A percentile compares a stretch with the other conserved stretches of the same genome.
Evolutionary conservation across 1,140 invertebrate genomes (phyloP).

Genomic region (Riptortus pedestris): DNA sequence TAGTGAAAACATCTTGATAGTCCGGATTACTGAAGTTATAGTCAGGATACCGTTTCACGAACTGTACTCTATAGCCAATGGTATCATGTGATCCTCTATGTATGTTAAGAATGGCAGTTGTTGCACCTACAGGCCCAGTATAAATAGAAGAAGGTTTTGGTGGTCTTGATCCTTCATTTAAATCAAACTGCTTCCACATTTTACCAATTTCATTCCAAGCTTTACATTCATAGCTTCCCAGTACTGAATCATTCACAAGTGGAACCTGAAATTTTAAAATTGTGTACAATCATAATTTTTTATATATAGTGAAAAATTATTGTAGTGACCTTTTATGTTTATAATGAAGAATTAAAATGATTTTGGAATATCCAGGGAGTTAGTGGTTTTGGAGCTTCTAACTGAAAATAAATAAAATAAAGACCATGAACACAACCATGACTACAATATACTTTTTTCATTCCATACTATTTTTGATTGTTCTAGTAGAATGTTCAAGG

Average conservation of each 20-base stretch:
- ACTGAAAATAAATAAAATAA: no score
- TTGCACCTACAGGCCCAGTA: background rate
- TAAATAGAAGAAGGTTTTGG: background rate
- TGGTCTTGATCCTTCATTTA: slow-evolving; percentile 20
- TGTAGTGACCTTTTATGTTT: no score
- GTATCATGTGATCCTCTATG: slow-evolving; percentile 4
- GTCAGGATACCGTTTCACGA: background rate
- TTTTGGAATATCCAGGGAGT: no score
- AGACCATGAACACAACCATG: no score
- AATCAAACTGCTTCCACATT: slow-evolving; percentile 8
- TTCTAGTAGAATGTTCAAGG: no score
- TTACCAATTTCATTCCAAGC: slow-evolving; percentile 12
- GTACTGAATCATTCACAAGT: slow-evolving; percentile 3
- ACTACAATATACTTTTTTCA: no score
- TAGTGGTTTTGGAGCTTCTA: no score
- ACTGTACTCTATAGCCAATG: slow-evolving; percentile 21
- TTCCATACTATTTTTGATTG: no score
- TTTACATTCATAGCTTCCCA: slow-evolving; percentile 20
- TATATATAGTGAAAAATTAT: background rate
- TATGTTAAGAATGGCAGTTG: background rate
- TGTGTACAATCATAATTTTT: background rate
- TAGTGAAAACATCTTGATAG: slow-evolving; percentile 25
- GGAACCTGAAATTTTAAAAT: slow-evolving; percentile 20
- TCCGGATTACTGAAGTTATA: slow-evolving; percentile 15
- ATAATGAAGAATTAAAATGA: no score